Evolutionary conservation across 2,113 vertebrate genomes (phyloP), one percentile per base, ranked within the genome.

Genomic region (Meleagris gallopavo): DNA sequence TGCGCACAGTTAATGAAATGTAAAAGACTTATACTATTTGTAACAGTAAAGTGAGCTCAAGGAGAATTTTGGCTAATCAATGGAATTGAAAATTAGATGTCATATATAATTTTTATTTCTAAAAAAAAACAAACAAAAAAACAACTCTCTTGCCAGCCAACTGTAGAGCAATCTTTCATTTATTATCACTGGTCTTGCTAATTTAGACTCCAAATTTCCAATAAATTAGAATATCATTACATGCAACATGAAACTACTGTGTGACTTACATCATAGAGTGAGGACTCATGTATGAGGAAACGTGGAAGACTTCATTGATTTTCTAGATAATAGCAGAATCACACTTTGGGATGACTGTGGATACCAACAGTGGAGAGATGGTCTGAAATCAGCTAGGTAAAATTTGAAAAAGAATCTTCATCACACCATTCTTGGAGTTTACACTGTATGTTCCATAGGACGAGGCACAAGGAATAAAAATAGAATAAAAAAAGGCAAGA

Each of bases 391-490:
- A 78, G 9, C 8, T 9, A 48, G 22, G 46, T 17, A 83, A 86
- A 61, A 45, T 50, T 18, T 71, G 38, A 86, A 50, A 2, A 0
- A 67, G 18, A 46, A 7, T 22, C 18, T 69, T 17, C 17, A 60
- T 36, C 25, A 45, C 3, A 48, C 3, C 6, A 29, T 77, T 80
- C 43, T 80, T 88, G 2, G 4, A 34, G 13, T 69, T 76, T 72
- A n/a, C 7, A 8, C 10, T 50, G 2, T n/a, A 54, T 0, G 2
- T 48, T 36, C 22, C 32, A 8, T 24, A 46, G 14, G 19, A 74
- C 4, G 15, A 72, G 25, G 9, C 21, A 34, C 3, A 5, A 65
- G 11, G 7, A 27, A 52, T 52, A 52, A 27, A 27, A 15, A 27
- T 52, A 52, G 25, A 52, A 52, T 14, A 14, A 27, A 52, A 52